These are phyloP conservation scores for Gorsachius magnificus DNA, from an alignment of 2,797 vertebrate genomes.

Conservation along the genomic window DNA sequence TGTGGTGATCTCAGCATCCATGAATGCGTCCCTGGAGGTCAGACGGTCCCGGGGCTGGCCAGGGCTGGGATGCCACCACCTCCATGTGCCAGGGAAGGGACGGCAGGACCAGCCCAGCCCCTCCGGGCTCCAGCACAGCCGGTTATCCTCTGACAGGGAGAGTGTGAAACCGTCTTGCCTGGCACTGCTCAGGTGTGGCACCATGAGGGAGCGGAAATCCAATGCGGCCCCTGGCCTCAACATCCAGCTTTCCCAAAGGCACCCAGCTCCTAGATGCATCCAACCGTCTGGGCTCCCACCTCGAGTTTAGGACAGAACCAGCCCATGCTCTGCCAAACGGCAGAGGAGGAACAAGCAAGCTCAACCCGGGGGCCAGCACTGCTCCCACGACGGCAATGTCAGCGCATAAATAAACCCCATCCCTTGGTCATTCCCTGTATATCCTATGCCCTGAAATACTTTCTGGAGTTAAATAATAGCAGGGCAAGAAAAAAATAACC, in stretches of 20 bases:
- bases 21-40: background rate
- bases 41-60: background rate
- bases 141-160: background rate
- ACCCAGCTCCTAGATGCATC: background rate
- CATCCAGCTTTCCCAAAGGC: background rate
- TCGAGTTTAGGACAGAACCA: background rate
- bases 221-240: background rate
- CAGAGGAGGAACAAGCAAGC: background rate
- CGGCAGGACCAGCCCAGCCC: background rate
- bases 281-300: accelerated
- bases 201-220: background rate
- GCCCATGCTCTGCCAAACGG: accelerated
- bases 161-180: accelerated
- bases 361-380: background rate
- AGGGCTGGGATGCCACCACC: background rate
- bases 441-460: background rate
- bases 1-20: background rate
- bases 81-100: background rate
- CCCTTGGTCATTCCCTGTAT: background rate
- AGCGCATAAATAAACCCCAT: background rate
- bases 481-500: background rate
- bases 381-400: accelerated
- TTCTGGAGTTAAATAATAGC: background rate
- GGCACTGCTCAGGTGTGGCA: background rate
- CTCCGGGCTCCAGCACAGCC: background rate